Base-by-base conservation (phyloP, 2,888 invertebrate genomes). In the Eupithecia dodoneata region DNA sequence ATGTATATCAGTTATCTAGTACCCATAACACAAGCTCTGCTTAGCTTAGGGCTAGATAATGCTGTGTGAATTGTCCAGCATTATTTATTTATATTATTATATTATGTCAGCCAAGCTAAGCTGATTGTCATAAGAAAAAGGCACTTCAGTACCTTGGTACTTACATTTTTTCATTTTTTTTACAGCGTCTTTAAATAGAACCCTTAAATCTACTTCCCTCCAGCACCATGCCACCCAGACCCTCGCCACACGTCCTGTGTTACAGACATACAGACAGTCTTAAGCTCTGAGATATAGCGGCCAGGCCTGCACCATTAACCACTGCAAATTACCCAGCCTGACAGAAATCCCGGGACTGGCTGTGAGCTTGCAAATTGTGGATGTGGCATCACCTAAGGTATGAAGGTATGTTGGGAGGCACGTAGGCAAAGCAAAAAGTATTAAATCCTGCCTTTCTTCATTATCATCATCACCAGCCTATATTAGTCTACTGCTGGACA, bases 241-340 rank as follows among this genome's bases (percentile, higher is more conserved):
- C 12, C 30, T 30, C 10, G 2, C 3, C 30, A 63, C 12, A 18
- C 59, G 18, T 30, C 63, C 41, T 15, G 66, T 66, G 66, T 18
- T 41, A 65, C 13, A 30, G 30, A 65, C 30, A 9, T 65, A 41
- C n/a, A 55, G n/a, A 41, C 41, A 41, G 66, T 66, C 66, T 42
- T 63, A 63, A 66, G 42, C 42, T 15, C 66, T 66, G 66, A 66
- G 42, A 66, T 66, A 66, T 66, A 13, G 66, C 66, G 6, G 66
- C 42, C 15, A 41, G 41, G 42, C 66, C 63, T 41, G 66, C 42
- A 70, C 69, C 52, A 72, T 74, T 72, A 45, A 30, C 65, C 52
- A 69, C 65, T 10, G 72, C 69, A 75, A 77, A 75, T 72, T 72
- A 72, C 63, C 69, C 18, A 63, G 18, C 63, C 44, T 74, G 77